phyloP scores from a whole-genome alignment of 2,888 invertebrate genomes.

The Luperina nickerlii region DNA sequence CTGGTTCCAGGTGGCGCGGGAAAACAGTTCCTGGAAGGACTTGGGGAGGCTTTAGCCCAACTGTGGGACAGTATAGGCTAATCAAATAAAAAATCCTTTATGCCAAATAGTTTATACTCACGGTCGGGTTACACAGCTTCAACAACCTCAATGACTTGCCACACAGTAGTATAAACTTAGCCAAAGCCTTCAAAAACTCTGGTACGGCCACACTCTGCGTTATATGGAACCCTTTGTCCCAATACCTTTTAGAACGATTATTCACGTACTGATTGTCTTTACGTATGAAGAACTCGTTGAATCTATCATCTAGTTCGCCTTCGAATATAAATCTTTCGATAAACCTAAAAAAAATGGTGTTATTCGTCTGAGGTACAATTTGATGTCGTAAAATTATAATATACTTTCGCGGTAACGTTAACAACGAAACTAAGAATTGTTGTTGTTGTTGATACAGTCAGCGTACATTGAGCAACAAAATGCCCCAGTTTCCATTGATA shows the following conservation, averaged over 20 bases:
- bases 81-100: no score
- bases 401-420: not conserved
- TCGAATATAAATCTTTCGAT: constrained; percentile 96
- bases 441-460: no score
- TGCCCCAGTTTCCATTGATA: not conserved
- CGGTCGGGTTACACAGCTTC: constrained; percentile 92
- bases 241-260: constrained; percentile 91
- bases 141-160: constrained; percentile 94
- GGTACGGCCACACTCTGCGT: constrained; percentile 90
- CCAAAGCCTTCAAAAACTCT: constrained; percentile 92
- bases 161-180: constrained; percentile 92
- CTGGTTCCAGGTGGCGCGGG: no score
- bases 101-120: constrained; percentile 78
- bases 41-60: no score
- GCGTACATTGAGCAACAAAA: not conserved
- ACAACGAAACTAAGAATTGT: not conserved
- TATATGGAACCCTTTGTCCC: constrained; percentile 92
- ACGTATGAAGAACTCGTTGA: constrained; percentile 96
- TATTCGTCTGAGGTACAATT: constrained; percentile 1
- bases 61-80: no score
- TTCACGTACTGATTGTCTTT: constrained; percentile 92
- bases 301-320: constrained; percentile 94
- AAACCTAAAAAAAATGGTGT: constrained; percentile 84
- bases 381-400: not conserved
- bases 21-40: no score